Evolutionary conservation across 2,113 vertebrate species (phyloP).

Genomic region (Pelmatolapia mariae): DNA sequence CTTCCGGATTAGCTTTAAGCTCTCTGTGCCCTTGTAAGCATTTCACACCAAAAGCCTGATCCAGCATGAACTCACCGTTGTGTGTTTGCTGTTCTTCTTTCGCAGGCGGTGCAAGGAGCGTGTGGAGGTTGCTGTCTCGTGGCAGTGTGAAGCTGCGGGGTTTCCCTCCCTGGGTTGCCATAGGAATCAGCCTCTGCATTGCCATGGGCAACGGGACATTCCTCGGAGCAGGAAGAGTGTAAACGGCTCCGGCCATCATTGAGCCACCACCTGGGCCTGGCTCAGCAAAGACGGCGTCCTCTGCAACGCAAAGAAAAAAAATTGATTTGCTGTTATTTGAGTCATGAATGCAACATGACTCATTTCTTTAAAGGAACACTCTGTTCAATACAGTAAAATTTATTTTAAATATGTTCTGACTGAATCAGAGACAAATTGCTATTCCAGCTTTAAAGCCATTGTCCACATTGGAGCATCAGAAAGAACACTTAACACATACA

Average conservation of each 20-base stretch:
- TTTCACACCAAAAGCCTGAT: not conserved
- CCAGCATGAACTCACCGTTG: slow-evolving; percentile 30
- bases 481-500: not conserved
- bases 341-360: not conserved
- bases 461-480: not conserved
- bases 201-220: slow-evolving; percentile 84
- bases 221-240: slow-evolving; percentile 91
- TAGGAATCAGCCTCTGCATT: slow-evolving; percentile 89
- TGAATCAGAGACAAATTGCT: not conserved
- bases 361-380: not conserved
- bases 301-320: not conserved
- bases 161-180: slow-evolving; percentile 82
- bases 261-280: slow-evolving; percentile 48
- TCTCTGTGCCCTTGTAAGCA: not conserved
- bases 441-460: not conserved
- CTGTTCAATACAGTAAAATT: not conserved
- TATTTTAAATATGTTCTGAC: not conserved
- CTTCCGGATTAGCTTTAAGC: not conserved
- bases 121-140: slow-evolving; percentile 90
- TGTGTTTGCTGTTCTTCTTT: slow-evolving; percentile 58
- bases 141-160: slow-evolving; percentile 96
- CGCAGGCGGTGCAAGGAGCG: slow-evolving; percentile 78
- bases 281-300: slow-evolving; percentile 94
- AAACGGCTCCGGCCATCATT: slow-evolving; percentile 81
- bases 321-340: not conserved